A percentile compares a stretch with the other conserved stretches of the same genome.
Evolutionary conservation across 2,113 vertebrate genomes (phyloP).

Genomic region (Gavia stellata): DNA sequence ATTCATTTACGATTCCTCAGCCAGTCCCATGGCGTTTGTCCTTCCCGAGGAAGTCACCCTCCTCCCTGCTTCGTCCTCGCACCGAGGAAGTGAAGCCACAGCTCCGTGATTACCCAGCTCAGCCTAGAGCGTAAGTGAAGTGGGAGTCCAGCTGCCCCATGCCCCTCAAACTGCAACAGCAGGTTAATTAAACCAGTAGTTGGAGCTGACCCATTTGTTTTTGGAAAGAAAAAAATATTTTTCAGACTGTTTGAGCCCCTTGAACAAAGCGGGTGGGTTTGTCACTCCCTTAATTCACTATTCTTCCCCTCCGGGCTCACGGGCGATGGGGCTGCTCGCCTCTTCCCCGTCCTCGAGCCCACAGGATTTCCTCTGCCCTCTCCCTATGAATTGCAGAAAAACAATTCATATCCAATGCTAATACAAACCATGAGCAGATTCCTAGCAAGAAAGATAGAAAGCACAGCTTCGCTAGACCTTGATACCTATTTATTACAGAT

Average conservation of each 20-base stretch:
- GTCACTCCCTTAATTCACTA: not conserved
- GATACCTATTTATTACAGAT: not conserved
- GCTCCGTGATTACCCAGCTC: not conserved
- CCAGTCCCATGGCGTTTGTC: not conserved
- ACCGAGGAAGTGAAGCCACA: not conserved
- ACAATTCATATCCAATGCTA: not conserved
- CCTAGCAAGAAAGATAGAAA: not conserved
- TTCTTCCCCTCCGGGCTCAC: not conserved
- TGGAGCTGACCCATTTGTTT: not conserved
- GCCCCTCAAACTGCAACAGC: not conserved
- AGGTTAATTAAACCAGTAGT: not conserved
- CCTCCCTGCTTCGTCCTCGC: not conserved
- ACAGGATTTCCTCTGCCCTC: not conserved
- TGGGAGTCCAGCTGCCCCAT: rapidly evolving
- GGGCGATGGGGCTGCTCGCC: not conserved
- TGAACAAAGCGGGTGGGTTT: not conserved
- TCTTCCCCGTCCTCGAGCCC: not conserved
- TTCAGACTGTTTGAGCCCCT: not conserved
- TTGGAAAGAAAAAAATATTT: not conserved
- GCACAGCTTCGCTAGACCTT: not conserved
- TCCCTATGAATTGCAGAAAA: not conserved
- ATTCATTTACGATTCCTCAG: not conserved
- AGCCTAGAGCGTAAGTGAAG: rapidly evolving
- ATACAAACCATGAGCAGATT: not conserved
- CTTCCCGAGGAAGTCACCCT: not conserved